These are phyloP conservation scores for Drepana arcuata DNA, from an alignment of 1,140 invertebrate species.

Conservation along the genomic window DNA sequence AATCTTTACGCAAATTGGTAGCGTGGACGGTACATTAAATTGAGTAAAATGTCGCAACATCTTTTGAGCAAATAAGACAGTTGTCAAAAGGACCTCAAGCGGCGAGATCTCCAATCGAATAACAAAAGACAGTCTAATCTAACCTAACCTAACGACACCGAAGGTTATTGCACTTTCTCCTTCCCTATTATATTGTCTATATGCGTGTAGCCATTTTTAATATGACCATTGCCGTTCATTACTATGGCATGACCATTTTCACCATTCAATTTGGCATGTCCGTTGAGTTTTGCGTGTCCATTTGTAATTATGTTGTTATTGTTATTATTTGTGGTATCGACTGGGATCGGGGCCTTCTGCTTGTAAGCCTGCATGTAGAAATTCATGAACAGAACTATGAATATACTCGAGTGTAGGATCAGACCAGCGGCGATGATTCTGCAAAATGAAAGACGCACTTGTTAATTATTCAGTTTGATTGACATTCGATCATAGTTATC, in stretches of 20 bases:
- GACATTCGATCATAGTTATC: too few relatives aligned
- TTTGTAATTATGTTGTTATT: slow-evolving; percentile 24
- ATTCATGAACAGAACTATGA: slow-evolving; percentile 91
- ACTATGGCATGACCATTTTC: slow-evolving; percentile 14
- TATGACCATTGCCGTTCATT: slow-evolving; percentile 21
- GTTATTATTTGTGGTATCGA: slow-evolving; percentile 35
- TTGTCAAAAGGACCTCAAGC: too few relatives aligned
- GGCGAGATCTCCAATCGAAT: too few relatives aligned
- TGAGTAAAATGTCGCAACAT: too few relatives aligned
- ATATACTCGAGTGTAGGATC: slow-evolving; percentile 90
- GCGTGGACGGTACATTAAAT: too few relatives aligned
- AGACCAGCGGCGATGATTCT: slow-evolving; percentile 81
- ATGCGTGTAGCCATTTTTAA: slow-evolving; percentile 22
- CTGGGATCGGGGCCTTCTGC: slow-evolving; percentile 31
- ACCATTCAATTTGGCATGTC: slow-evolving; percentile 8
- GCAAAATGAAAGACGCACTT: slow-evolving; percentile 19
- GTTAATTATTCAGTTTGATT: too few relatives aligned
- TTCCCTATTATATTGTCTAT: slow-evolving; percentile 23
- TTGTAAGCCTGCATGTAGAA: slow-evolving; percentile 92
- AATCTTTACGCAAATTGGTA: too few relatives aligned
- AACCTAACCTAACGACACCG: slow-evolving; percentile 8
- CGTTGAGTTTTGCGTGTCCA: slow-evolving; percentile 23
- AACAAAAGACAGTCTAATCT: too few relatives aligned
- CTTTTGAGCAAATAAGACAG: too few relatives aligned
- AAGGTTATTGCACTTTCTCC: slow-evolving; percentile 48